phyloP scores from a whole-genome alignment of 30 jellyfish, hydroid and myxozoan genomes.

The Aurelia coerulea region DNA sequence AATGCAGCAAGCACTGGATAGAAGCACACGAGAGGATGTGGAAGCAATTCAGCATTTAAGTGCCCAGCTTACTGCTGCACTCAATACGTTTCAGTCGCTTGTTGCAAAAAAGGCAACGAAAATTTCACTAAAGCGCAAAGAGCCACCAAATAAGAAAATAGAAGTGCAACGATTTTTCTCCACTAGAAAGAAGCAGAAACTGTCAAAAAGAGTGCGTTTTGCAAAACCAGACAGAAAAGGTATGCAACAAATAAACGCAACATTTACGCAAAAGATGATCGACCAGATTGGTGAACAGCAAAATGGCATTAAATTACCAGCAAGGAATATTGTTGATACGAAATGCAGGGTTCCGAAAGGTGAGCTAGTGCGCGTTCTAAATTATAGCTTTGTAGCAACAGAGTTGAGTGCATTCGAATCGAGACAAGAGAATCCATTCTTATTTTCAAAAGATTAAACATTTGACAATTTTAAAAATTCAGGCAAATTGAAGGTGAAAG shows the following conservation, averaged over 20 bases:
- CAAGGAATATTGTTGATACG: background rate
- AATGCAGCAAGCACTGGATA: slow-evolving; percentile 7
- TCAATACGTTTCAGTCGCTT: background rate
- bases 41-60: background rate
- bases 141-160: background rate
- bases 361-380: background rate
- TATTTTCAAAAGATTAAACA: too few relatives aligned
- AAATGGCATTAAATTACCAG: background rate
- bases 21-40: slow-evolving; percentile 1
- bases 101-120: background rate
- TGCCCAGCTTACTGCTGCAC: slow-evolving; percentile 4
- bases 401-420: too few relatives aligned
- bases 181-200: slow-evolving; percentile 1
- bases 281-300: background rate
- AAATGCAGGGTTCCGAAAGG: background rate
- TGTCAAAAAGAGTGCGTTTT: background rate
- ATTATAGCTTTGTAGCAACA: background rate
- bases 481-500: too few relatives aligned
- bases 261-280: background rate
- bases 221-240: background rate
- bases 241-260: background rate
- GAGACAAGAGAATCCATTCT: too few relatives aligned
- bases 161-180: background rate
- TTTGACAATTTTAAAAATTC: too few relatives aligned
- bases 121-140: slow-evolving; percentile 2